A percentile compares a stretch with the other conserved stretches of the same genome.
Evolutionary conservation across 35 echinoderm and acorn worm genomes (phyloP).

Genomic region (Apostichopus japonicus): DNA sequence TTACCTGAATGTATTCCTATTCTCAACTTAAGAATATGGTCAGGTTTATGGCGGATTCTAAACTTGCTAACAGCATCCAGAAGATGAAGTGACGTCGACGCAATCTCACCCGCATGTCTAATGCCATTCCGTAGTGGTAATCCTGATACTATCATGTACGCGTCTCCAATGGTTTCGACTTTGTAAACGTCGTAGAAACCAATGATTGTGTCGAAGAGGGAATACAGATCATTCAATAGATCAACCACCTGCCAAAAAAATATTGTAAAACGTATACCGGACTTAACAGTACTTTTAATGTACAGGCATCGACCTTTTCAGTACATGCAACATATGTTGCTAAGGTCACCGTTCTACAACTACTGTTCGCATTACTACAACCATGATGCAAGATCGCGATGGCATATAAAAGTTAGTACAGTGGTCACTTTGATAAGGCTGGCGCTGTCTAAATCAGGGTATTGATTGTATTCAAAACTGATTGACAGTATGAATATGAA

Average conservation of each 20-base stretch:
- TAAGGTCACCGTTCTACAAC: too few species aligned
- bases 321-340: too few species aligned
- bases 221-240: constrained; percentile 94
- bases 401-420: too few species aligned
- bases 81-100: constrained; percentile 80
- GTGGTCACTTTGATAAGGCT: too few species aligned
- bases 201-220: constrained; percentile 91
- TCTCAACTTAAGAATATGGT: constrained; percentile 77
- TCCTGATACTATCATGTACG: constrained; percentile 98
- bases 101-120: constrained; percentile 89
- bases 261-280: too few species aligned
- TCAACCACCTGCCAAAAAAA: constrained; percentile 74
- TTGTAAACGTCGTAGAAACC: constrained; percentile 92
- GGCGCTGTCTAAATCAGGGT: too few species aligned
- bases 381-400: too few species aligned
- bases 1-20: constrained; percentile 97
- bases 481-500: too few species aligned
- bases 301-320: too few species aligned
- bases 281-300: too few species aligned
- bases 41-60: constrained; percentile 74
- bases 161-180: constrained; percentile 91
- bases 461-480: too few species aligned
- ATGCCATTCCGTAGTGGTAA: constrained; percentile 82
- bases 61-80: constrained; percentile 78
- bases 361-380: too few species aligned